Conservation (phyloP, 1,140 invertebrate genomes). For the Drosophila carrolli region DNA sequence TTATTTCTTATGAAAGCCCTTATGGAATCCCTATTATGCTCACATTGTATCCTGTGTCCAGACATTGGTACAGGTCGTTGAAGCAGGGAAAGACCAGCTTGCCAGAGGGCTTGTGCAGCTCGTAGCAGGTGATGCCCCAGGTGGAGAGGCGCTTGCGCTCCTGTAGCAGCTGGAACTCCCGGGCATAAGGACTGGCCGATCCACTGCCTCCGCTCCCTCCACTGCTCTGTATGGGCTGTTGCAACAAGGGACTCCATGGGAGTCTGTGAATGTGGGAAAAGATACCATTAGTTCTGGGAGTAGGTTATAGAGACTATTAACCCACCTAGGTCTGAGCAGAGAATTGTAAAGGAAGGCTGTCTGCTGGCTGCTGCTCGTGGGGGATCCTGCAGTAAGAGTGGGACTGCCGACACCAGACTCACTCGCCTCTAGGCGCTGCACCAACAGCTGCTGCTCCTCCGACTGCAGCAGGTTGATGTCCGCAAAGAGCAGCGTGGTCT, state of each 20-base stretch:
- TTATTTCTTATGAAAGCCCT: no score
- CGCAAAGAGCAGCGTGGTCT: slow-evolving; percentile 94
- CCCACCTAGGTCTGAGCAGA: slow-evolving; percentile 49
- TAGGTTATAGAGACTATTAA: not conserved
- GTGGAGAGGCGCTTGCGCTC: slow-evolving; percentile 95
- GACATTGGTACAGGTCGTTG: slow-evolving; percentile 92
- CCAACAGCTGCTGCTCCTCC: slow-evolving; percentile 53
- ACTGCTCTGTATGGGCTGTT: slow-evolving; percentile 89
- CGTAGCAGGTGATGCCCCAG: slow-evolving; percentile 97
- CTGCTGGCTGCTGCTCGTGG: slow-evolving; percentile 32
- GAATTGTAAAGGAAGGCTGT: slow-evolving; percentile 52
- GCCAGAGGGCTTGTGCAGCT: slow-evolving; percentile 91
- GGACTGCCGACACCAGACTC: slow-evolving; percentile 29
- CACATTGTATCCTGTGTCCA: slow-evolving; percentile 90
- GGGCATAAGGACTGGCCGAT: slow-evolving; percentile 86
- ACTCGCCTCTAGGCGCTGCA: slow-evolving; percentile 44
- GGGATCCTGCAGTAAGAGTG: slow-evolving; percentile 43
- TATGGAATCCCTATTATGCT: slow-evolving; percentile 15
- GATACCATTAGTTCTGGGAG: not conserved
- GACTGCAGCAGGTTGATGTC: slow-evolving; percentile 87
- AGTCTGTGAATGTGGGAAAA: slow-evolving; percentile 79
- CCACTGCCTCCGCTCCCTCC: slow-evolving; percentile 61
- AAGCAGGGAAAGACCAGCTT: slow-evolving; percentile 96
- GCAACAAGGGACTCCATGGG: slow-evolving; percentile 90
- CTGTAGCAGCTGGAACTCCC: slow-evolving; percentile 95